Conservation (phyloP, 2,797 vertebrate genomes). For the Leptatherina wallacei region DNA sequence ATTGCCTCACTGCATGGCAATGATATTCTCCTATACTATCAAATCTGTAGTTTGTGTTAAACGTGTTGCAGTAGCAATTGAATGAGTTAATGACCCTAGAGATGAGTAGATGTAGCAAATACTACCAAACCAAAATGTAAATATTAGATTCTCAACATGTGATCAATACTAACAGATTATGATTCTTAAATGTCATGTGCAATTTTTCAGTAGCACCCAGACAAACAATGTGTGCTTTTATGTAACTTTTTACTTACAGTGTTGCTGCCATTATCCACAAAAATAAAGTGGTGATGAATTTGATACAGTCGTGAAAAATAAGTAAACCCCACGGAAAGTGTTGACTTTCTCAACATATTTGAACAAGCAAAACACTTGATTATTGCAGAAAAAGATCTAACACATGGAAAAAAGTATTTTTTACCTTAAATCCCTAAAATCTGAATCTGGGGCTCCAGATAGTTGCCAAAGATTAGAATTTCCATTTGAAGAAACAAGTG, state of each 20-base stretch:
- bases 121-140: background rate
- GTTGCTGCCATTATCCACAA: background rate
- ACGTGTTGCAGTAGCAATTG: background rate
- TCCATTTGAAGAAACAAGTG: background rate
- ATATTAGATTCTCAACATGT: background rate
- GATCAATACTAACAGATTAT: background rate
- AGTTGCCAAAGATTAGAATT: rapidly evolving
- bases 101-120: background rate
- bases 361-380: background rate
- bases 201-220: background rate
- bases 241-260: background rate
- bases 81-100: slow-evolving; percentile 3
- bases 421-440: background rate
- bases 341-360: background rate
- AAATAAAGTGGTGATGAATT: background rate
- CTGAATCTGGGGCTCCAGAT: background rate
- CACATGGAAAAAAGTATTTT: background rate
- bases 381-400: background rate
- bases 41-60: background rate
- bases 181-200: background rate
- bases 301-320: background rate
- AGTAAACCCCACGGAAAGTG: background rate
- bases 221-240: background rate
- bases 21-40: background rate
- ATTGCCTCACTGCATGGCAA: slow-evolving; percentile 3